These are phyloP conservation scores for Progne subis DNA, from an alignment of 2,113 vertebrate species.

Conservation along the genomic window DNA sequence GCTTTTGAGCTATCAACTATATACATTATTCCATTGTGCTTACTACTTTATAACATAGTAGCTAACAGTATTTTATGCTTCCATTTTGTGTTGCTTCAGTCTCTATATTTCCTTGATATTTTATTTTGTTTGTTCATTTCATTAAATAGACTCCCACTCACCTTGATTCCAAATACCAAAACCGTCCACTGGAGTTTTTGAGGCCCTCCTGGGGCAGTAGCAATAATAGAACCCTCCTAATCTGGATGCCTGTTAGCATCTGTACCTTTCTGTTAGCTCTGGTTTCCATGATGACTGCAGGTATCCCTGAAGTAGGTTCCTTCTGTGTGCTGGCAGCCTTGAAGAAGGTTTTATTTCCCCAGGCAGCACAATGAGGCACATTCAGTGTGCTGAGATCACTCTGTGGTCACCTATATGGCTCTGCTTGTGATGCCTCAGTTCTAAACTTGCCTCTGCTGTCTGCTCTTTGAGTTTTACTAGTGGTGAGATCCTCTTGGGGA, in stretches of 20 bases:
- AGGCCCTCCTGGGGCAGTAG: not conserved
- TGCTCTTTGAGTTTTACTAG: not conserved
- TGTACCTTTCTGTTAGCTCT: not conserved
- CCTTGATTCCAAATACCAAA: not conserved
- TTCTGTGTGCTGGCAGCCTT: not conserved
- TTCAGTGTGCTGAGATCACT: not conserved
- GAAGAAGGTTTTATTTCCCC: not conserved
- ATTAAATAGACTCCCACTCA: constrained; percentile 38
- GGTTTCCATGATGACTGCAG: not conserved
- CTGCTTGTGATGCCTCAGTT: not conserved
- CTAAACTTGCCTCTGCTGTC: not conserved
- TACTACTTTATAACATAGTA: not conserved
- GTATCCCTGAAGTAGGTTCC: not conserved
- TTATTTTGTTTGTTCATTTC: constrained; percentile 9
- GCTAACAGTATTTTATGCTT: constrained; percentile 44
- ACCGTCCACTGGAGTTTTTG: not conserved
- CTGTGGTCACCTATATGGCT: accelerated
- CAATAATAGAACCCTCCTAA: not conserved
- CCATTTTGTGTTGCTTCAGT: not conserved
- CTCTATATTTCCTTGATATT: not conserved
- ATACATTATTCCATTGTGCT: not conserved
- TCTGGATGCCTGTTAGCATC: not conserved
- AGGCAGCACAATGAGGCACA: accelerated
- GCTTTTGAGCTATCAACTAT: not conserved
- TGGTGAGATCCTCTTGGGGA: not conserved